A percentile compares a stretch with the other conserved stretches of the same genome.
Evolutionary conservation across 2,888 invertebrate species (phyloP).

Genomic region (Colostygia pectinataria): DNA sequence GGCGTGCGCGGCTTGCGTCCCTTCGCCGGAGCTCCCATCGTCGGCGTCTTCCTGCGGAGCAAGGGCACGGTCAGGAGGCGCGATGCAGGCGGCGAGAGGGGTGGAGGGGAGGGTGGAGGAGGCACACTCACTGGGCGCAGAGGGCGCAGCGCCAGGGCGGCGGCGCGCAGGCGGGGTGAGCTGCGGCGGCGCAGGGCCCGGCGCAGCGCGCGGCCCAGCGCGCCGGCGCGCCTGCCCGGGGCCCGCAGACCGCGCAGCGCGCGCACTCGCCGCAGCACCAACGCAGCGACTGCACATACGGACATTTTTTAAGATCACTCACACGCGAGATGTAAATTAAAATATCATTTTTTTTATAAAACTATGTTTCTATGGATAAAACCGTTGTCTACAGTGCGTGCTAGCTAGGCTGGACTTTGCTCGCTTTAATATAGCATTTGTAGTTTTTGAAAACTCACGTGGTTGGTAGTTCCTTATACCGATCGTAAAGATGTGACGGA

Average conservation of each 20-base stretch:
- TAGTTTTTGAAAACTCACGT: no score
- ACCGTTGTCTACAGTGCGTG: no score
- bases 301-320: no score
- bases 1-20: constrained; percentile 49
- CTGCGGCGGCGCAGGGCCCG: constrained; percentile 62
- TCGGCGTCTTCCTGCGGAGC: constrained; percentile 43
- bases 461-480: no score
- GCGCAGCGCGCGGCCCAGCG: constrained; percentile 54
- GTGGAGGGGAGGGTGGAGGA: constrained; percentile 6
- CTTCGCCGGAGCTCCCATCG: constrained; percentile 60
- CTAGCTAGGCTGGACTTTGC: no score
- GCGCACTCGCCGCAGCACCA: constrained; percentile 75
- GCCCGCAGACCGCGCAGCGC: constrained; percentile 56
- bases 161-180: constrained; percentile 42
- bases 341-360: no score
- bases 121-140: constrained; percentile 43
- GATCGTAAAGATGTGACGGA: no score
- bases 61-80: constrained; percentile 16
- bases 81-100: constrained; percentile 21
- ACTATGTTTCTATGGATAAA: no score
- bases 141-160: constrained; percentile 54
- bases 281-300: constrained; percentile 51
- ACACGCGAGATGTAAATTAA: no score
- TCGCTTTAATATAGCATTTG: no score
- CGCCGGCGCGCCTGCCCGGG: constrained; percentile 31